Evolutionary conservation across 2,797 vertebrate species (phyloP).

Genomic region (Pseudotriccus pelzelni): DNA sequence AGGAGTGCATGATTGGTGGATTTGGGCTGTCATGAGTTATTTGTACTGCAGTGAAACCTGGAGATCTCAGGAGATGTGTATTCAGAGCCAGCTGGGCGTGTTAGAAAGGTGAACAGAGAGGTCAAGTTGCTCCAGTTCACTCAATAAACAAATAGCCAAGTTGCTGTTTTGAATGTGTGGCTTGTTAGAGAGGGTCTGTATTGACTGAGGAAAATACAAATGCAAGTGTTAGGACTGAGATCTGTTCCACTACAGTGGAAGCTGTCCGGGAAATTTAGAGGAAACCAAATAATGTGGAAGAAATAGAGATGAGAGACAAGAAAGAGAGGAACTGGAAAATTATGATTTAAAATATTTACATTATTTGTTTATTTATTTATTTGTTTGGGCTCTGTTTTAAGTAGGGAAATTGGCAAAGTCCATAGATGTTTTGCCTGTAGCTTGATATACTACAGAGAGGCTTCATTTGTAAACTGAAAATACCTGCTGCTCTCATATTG

Average conservation of each 20-base stretch:
- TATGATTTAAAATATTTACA: neutral
- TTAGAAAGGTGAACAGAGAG: neutral
- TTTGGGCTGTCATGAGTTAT: neutral
- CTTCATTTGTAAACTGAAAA: neutral
- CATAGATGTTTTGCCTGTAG: neutral
- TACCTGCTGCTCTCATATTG: neutral
- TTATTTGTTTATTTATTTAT: neutral
- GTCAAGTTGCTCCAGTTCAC: neutral
- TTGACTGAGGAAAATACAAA: neutral
- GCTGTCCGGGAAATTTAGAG: neutral
- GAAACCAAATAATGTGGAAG: neutral
- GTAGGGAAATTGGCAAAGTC: neutral
- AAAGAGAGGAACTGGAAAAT: neutral
- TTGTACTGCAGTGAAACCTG: neutral
- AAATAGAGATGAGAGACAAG: neutral
- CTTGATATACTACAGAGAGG: neutral
- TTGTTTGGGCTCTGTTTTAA: neutral
- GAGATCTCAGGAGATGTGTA: neutral
- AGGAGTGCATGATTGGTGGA: neutral
- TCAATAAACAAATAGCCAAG: neutral
- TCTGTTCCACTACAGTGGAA: neutral
- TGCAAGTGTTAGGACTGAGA: neutral
- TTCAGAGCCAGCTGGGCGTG: neutral
- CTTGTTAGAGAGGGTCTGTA: neutral
- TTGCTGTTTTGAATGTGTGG: neutral